Conservation (phyloP, 2,797 vertebrate genomes). For the Rhynchonycteris naso region DNA sequence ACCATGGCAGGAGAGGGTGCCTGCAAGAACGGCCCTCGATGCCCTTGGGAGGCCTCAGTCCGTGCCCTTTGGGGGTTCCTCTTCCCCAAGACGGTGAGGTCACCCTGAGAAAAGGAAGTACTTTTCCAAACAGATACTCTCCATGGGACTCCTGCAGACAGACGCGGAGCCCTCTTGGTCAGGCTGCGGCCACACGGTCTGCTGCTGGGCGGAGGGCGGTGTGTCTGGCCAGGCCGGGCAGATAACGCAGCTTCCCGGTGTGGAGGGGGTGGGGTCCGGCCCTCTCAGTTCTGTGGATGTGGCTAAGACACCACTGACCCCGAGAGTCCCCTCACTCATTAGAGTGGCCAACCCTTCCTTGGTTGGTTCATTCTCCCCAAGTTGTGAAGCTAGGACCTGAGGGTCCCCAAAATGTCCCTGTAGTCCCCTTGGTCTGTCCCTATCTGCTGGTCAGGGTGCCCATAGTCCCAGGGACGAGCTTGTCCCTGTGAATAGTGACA, state of each 20-base stretch:
- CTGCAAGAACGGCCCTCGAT: fast-evolving
- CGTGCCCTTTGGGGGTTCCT: background rate
- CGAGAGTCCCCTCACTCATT: background rate
- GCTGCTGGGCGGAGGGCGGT: background rate
- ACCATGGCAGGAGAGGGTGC: background rate
- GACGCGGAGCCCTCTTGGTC: background rate
- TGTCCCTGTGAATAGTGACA: background rate
- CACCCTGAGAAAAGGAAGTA: background rate
- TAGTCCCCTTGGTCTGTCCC: background rate
- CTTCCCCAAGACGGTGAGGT: background rate
- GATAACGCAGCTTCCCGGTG: background rate
- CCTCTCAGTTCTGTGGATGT: background rate
- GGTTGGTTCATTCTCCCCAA: background rate
- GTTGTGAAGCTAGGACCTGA: background rate
- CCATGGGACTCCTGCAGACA: background rate
- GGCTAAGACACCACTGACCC: background rate
- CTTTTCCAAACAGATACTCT: background rate
- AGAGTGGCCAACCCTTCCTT: background rate
- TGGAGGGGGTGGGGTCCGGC: background rate
- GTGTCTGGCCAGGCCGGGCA: background rate
- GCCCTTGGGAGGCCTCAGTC: background rate
- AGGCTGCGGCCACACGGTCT: background rate
- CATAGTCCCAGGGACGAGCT: background rate
- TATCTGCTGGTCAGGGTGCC: background rate
- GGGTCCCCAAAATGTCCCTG: background rate